phyloP scores from a whole-genome alignment of 2,888 invertebrate genomes.

The Cryptosula pallasiana region DNA sequence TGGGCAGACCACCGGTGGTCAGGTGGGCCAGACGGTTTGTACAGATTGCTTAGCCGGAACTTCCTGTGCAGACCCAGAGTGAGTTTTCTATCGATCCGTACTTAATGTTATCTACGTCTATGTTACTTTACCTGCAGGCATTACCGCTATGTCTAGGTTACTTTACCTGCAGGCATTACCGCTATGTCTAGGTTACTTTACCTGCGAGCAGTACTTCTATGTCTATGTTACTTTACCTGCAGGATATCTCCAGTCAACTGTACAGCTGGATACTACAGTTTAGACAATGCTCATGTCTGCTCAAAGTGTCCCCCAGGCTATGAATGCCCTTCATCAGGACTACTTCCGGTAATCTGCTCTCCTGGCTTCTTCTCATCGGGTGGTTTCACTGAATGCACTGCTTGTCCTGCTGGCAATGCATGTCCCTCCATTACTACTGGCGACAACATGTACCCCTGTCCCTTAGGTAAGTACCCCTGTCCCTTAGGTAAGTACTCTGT shows the following conservation, averaged over 20 bases:
- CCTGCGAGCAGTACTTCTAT: no score
- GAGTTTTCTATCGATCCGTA: constrained; percentile 18
- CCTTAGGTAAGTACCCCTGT: constrained; percentile 32
- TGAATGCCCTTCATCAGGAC: constrained; percentile 33
- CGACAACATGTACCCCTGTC: constrained; percentile 32
- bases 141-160: no score
- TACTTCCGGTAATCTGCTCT: constrained; percentile 32
- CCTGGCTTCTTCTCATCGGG: constrained; percentile 39
- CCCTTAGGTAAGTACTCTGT: no score
- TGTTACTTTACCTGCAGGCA: no score
- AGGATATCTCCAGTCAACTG: constrained; percentile 34
- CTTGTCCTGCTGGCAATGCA: constrained; percentile 33
- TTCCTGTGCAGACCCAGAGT: constrained; percentile 35
- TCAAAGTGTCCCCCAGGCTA: constrained; percentile 38
- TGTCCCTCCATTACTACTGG: constrained; percentile 35
- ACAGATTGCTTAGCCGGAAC: constrained; percentile 39
- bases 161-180: no score
- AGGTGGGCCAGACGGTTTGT: constrained; percentile 33
- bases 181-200: no score
- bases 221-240: no score
- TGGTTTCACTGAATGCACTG: constrained; percentile 35
- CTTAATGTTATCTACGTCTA: no score
- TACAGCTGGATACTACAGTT: constrained; percentile 38
- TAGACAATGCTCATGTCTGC: constrained; percentile 32
- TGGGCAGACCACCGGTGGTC: constrained; percentile 38